Conservation (phyloP, 2,797 vertebrate species). For the Aeoliscus strigatus region DNA sequence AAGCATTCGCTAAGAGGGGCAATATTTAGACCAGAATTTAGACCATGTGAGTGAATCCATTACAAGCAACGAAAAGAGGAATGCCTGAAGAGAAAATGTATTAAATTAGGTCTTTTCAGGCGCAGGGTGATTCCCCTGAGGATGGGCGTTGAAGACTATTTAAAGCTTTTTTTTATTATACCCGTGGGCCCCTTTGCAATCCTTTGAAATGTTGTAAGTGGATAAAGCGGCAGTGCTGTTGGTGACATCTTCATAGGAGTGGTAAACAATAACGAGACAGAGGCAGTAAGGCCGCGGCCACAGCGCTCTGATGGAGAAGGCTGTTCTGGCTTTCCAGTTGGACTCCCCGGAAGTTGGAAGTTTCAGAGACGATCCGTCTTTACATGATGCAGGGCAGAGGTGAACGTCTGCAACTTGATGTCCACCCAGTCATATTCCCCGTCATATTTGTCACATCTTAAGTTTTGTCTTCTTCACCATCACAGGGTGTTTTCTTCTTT, state of each 20-base stretch:
- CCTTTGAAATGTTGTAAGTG: constrained; percentile 75
- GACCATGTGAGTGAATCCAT: constrained; percentile 66
- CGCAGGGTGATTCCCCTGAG: constrained; percentile 62
- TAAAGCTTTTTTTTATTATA: constrained; percentile 73
- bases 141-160: constrained; percentile 71
- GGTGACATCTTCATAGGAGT: constrained; percentile 67
- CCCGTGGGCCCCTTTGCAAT: constrained; percentile 67
- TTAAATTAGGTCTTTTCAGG: constrained; percentile 80
- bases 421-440: no score
- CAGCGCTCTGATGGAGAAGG: constrained; percentile 39
- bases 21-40: constrained; percentile 72
- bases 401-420: no score
- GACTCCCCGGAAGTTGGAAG: no score
- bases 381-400: no score
- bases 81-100: constrained; percentile 80
- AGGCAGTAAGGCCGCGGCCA: constrained; percentile 31
- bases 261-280: constrained; percentile 66
- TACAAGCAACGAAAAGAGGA: constrained; percentile 75
- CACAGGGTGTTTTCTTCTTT: no score
- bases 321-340: no score
- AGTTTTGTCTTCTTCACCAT: no score
- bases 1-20: constrained; percentile 72
- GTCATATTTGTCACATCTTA: no score
- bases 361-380: no score
- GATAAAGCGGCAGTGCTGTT: constrained; percentile 68